A percentile compares a stretch with the other conserved stretches of the same genome.
Conservation (phyloP, 2,113 vertebrate species). For the Rhinichthys klamathensis region DNA sequence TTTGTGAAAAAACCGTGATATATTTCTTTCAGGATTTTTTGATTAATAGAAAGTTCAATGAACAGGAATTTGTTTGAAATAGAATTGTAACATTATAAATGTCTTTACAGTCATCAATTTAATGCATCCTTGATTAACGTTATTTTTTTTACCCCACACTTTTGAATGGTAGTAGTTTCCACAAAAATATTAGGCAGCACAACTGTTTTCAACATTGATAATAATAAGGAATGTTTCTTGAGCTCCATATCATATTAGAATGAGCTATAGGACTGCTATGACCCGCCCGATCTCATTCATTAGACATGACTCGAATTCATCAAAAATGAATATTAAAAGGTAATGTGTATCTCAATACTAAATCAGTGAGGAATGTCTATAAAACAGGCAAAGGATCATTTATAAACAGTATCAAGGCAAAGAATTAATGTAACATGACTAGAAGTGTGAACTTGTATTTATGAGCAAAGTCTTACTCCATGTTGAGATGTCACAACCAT, state of each 20-base stretch:
- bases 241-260: neutral
- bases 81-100: neutral
- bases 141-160: neutral
- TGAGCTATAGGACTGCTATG: neutral
- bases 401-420: neutral
- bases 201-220: neutral
- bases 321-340: neutral
- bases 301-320: neutral
- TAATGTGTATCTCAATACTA: neutral
- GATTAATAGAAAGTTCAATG: neutral
- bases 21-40: neutral
- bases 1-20: too few species aligned
- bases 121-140: too few species aligned
- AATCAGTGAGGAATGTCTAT: neutral
- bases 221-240: neutral
- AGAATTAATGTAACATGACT: neutral
- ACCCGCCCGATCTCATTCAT: neutral
- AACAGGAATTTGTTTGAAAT: neutral
- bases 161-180: neutral
- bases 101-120: neutral
- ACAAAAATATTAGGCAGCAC: neutral
- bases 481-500: neutral
- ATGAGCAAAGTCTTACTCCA: neutral
- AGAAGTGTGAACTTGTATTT: neutral
- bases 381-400: neutral